Evolutionary conservation across 2,797 vertebrate species (phyloP).

Genomic region (Hydrocynus forskahlii): DNA sequence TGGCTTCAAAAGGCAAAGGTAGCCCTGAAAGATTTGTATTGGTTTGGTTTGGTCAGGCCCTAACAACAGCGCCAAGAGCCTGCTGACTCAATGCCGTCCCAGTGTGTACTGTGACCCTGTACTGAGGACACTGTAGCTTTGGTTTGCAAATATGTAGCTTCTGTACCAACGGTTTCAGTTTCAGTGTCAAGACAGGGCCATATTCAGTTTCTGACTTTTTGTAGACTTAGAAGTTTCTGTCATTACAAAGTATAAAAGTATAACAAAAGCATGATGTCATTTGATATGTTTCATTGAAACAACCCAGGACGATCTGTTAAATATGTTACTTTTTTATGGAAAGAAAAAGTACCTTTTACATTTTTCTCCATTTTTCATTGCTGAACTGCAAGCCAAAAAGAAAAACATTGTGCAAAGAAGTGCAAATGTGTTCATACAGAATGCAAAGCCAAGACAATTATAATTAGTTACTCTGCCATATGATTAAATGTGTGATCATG

Average conservation of each 20-base stretch:
- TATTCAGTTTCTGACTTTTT: not conserved
- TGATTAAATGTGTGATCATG: not conserved
- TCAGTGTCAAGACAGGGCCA: not conserved
- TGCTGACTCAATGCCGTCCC: not conserved
- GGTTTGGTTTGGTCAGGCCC: not conserved
- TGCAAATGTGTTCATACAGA: too few species aligned
- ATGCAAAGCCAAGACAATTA: too few species aligned
- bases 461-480: not conserved
- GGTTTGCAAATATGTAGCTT: not conserved
- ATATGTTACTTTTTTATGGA: too few species aligned
- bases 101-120: not conserved
- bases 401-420: too few species aligned
- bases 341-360: too few species aligned
- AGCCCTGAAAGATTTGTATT: not conserved
- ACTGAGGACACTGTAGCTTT: not conserved
- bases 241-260: not conserved
- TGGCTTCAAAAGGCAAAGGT: not conserved
- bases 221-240: not conserved
- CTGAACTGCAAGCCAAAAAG: too few species aligned
- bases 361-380: too few species aligned
- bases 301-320: too few species aligned
- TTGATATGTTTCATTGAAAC: too few species aligned
- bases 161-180: not conserved
- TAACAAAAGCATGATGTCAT: not conserved
- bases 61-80: not conserved